phyloP scores from a whole-genome alignment of 2,797 vertebrate species.

The Rhinichthys osculus region DNA sequence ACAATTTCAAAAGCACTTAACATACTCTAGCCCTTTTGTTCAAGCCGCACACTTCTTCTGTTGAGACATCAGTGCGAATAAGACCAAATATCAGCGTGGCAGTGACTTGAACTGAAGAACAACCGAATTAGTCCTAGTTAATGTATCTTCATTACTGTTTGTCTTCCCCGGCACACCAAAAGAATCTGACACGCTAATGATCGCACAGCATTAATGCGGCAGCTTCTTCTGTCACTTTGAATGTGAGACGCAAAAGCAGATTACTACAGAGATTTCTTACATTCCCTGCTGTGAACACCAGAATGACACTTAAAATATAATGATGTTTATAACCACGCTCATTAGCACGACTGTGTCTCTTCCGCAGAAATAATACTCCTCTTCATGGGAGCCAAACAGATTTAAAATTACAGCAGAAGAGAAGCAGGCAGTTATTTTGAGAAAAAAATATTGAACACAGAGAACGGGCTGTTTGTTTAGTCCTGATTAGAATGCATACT shows the following conservation, averaged over 20 bases:
- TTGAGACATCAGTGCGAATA: constrained; percentile 84
- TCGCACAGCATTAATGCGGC: constrained; percentile 79
- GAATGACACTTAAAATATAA: constrained; percentile 88
- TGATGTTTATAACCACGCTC: constrained; percentile 85
- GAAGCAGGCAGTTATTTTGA: constrained; percentile 76
- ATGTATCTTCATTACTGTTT: constrained; percentile 81
- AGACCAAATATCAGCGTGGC: constrained; percentile 81
- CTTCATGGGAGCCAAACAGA: constrained; percentile 80
- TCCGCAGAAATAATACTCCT: constrained; percentile 80
- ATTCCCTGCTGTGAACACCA: constrained; percentile 81
- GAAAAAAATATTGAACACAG: constrained; percentile 67
- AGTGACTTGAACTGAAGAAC: constrained; percentile 84
- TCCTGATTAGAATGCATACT: constrained; percentile 57
- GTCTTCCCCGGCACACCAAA: constrained; percentile 67
- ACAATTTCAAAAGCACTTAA: constrained; percentile 87
- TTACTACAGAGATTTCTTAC: constrained; percentile 82
- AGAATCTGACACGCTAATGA: constrained; percentile 78
- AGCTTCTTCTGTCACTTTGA: constrained; percentile 82
- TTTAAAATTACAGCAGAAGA: constrained; percentile 83
- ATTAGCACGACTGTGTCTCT: constrained; percentile 78
- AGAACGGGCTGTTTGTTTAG: constrained; percentile 70
- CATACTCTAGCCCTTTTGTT: constrained; percentile 83
- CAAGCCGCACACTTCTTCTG: constrained; percentile 83
- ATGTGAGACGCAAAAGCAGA: constrained; percentile 85
- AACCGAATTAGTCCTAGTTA: constrained; percentile 85